These are phyloP conservation scores for Physocephala rufipes DNA, from an alignment of 2,888 invertebrate genomes.

Conservation along the genomic window DNA sequence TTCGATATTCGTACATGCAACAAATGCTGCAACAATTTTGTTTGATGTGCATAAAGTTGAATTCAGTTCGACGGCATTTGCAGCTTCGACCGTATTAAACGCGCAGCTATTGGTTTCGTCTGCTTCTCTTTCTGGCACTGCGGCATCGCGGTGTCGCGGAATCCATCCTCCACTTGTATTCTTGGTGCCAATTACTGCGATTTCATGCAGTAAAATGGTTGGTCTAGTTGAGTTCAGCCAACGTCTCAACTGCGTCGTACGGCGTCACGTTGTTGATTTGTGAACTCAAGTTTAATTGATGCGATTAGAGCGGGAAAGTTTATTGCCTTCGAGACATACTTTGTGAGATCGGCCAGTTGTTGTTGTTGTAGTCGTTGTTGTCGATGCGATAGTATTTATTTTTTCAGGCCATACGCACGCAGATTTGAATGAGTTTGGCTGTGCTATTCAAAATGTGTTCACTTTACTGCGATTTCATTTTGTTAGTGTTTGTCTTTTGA, in stretches of 20 bases:
- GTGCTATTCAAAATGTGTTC: background rate
- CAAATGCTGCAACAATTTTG: no score
- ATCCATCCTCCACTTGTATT: no score
- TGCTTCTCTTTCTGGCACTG: background rate
- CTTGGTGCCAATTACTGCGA: background rate
- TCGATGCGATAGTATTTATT: background rate
- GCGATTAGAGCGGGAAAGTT: conserved; percentile 30
- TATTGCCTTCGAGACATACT: conserved; percentile 36
- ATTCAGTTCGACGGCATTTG: no score
- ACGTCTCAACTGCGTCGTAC: conserved; percentile 18
- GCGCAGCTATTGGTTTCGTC: conserved; percentile 8
- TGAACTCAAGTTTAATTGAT: conserved; percentile 33
- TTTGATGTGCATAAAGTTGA: no score
- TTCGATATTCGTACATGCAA: background rate
- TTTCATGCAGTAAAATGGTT: background rate
- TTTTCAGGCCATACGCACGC: background rate
- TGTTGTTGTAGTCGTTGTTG: conserved; percentile 5
- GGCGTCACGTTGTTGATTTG: conserved; percentile 31
- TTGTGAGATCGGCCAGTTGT: background rate
- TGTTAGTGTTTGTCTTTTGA: background rate
- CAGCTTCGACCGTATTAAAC: no score
- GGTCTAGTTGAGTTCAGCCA: no score
- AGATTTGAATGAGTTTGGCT: background rate
- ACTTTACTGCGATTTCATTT: background rate
- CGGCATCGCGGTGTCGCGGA: no score